A percentile compares a stretch with the other conserved stretches of the same genome.
Evolutionary conservation across 2,888 invertebrate genomes (phyloP).

Genomic region (Tethea ocularis): DNA sequence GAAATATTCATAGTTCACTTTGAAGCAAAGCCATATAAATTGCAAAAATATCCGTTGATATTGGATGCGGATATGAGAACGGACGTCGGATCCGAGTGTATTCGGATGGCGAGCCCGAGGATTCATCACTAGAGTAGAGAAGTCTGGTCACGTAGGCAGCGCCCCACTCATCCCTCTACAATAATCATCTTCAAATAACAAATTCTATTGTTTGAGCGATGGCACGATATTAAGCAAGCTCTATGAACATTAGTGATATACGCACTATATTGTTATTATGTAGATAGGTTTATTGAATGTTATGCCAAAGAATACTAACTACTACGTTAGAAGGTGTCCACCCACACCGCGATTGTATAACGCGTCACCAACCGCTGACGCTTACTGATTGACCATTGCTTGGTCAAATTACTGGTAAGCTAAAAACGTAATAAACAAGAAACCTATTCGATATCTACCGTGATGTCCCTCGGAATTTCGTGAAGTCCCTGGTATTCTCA

Average conservation of each 20-base stretch:
- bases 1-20: neutral
- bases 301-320: too few relatives aligned
- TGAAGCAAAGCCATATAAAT: constrained; percentile 6
- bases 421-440: too few relatives aligned
- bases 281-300: too few relatives aligned
- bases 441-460: too few relatives aligned
- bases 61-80: constrained; percentile 12
- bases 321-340: too few relatives aligned
- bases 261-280: neutral
- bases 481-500: too few relatives aligned
- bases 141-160: constrained; percentile 55
- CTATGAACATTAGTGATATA: neutral
- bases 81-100: constrained; percentile 8
- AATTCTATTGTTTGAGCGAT: constrained; percentile 51
- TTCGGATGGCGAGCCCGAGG: constrained; percentile 13
- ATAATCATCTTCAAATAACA: constrained; percentile 53
- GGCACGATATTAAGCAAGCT: constrained; percentile 20
- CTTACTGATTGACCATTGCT: too few relatives aligned
- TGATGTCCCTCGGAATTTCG: too few relatives aligned
- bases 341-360: too few relatives aligned
- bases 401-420: too few relatives aligned
- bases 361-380: too few relatives aligned
- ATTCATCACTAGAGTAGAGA: constrained; percentile 17
- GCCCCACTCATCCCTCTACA: constrained; percentile 40
- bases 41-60: constrained; percentile 9